These are phyloP conservation scores for Entomobrya multifasciata DNA, from an alignment of 2,888 invertebrate species.

Conservation along the genomic window DNA sequence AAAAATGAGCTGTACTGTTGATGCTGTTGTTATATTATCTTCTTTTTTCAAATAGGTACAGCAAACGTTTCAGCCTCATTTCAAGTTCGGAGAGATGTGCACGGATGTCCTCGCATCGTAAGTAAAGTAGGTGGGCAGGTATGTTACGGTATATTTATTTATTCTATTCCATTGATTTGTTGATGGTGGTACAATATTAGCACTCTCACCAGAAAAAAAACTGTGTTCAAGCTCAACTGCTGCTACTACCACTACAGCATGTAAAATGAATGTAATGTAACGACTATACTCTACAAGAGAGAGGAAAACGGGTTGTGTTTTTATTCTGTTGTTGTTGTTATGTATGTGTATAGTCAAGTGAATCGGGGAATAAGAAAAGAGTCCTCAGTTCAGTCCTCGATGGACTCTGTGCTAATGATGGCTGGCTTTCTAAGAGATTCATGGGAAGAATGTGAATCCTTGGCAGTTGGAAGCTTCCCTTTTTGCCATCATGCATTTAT, in stretches of 20 bases:
- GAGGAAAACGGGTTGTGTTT: slow-evolving; percentile 20
- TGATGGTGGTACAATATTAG: slow-evolving; percentile 54
- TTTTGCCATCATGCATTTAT: slow-evolving; percentile 70
- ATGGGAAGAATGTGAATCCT: slow-evolving; percentile 73
- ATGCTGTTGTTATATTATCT: slow-evolving; percentile 23
- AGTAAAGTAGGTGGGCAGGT: slow-evolving; percentile 33
- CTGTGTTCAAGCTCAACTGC: slow-evolving; percentile 22
- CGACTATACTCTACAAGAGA: slow-evolving; percentile 12
- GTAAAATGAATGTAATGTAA: neutral
- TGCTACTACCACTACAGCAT: slow-evolving; percentile 7
- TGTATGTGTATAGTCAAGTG: slow-evolving; percentile 8
- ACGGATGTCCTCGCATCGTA: slow-evolving; percentile 12
- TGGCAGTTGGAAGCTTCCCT: slow-evolving; percentile 61
- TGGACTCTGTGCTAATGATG: slow-evolving; percentile 72
- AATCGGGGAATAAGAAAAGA: slow-evolving; percentile 55
- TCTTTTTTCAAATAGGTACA: slow-evolving; percentile 5
- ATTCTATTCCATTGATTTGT: slow-evolving; percentile 48
- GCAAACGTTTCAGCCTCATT: slow-evolving; percentile 20
- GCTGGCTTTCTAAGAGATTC: slow-evolving; percentile 73
- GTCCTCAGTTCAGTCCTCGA: slow-evolving; percentile 52
- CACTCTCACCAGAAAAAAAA: slow-evolving; percentile 16
- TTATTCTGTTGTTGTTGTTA: neutral
- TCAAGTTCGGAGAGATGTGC: neutral
- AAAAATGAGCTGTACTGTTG: slow-evolving; percentile 5
- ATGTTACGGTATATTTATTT: neutral